phyloP scores from a whole-genome alignment of 1,140 invertebrate species.

The Paralvinella palmiformis region DNA sequence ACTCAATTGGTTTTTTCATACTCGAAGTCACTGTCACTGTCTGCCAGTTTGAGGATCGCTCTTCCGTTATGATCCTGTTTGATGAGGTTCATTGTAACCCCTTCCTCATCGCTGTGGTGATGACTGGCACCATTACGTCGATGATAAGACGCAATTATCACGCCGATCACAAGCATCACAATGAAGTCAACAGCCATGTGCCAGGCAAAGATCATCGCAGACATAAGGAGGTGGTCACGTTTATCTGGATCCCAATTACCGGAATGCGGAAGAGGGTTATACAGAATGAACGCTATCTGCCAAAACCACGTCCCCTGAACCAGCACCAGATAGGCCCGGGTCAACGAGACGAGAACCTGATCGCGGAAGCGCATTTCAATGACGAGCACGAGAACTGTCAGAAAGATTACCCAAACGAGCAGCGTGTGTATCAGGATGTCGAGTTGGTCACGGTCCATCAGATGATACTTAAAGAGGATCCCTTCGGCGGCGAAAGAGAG shows the following conservation, averaged over 20 bases:
- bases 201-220: conserved; percentile 52
- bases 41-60: conserved; percentile 28
- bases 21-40: conserved; percentile 32
- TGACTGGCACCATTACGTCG: conserved; percentile 23
- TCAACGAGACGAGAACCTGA: conserved; percentile 43
- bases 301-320: conserved; percentile 56
- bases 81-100: conserved; percentile 29
- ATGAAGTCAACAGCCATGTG: conserved; percentile 44
- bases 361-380: conserved; percentile 48
- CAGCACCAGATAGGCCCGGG: conserved; percentile 46
- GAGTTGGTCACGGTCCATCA: conserved; percentile 51
- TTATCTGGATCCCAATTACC: conserved; percentile 47
- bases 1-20: no score
- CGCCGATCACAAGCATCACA: conserved; percentile 36
- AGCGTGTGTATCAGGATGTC: conserved; percentile 54
- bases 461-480: conserved; percentile 53
- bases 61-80: conserved; percentile 32
- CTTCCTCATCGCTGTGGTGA: conserved; percentile 23
- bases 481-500: conserved; percentile 51
- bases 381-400: conserved; percentile 32
- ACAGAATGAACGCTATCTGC: conserved; percentile 54
- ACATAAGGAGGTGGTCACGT: conserved; percentile 52
- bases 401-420: conserved; percentile 47
- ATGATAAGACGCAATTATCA: conserved; percentile 31
- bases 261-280: conserved; percentile 46